Conservation (phyloP, 2,797 vertebrate genomes). For the Cossypha polioptera region DNA sequence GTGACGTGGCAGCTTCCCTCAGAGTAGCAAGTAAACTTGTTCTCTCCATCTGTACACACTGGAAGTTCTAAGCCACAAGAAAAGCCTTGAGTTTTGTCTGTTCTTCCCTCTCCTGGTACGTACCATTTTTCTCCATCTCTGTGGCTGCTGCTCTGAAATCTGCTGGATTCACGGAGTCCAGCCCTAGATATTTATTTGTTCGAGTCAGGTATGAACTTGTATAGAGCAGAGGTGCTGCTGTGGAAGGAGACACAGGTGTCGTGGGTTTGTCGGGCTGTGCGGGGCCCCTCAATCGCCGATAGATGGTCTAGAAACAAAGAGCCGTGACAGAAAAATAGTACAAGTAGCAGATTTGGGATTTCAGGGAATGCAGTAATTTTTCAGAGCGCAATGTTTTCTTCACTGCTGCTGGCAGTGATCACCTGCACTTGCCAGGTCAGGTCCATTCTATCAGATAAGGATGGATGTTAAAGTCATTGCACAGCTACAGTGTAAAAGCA, state of each 20-base stretch:
- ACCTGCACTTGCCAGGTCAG: background rate
- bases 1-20: background rate
- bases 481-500: background rate
- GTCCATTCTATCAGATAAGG: background rate
- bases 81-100: background rate
- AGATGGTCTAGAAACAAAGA: conserved; percentile 60
- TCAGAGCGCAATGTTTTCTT: background rate
- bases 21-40: background rate
- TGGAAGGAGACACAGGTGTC: conserved; percentile 63
- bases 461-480: background rate
- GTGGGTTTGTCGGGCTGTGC: conserved; percentile 71
- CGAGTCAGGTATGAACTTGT: conserved; percentile 65
- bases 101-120: background rate
- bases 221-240: conserved; percentile 65
- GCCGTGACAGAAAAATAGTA: background rate
- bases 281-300: conserved; percentile 65
- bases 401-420: background rate
- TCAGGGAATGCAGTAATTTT: background rate
- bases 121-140: conserved; percentile 77
- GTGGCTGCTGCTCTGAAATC: conserved; percentile 38
- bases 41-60: background rate
- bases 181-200: conserved; percentile 49
- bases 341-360: background rate
- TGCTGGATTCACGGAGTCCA: conserved; percentile 57
- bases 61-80: background rate